phyloP scores from a whole-genome alignment of 2,888 invertebrate species.

The Liodrosophila aerea region DNA sequence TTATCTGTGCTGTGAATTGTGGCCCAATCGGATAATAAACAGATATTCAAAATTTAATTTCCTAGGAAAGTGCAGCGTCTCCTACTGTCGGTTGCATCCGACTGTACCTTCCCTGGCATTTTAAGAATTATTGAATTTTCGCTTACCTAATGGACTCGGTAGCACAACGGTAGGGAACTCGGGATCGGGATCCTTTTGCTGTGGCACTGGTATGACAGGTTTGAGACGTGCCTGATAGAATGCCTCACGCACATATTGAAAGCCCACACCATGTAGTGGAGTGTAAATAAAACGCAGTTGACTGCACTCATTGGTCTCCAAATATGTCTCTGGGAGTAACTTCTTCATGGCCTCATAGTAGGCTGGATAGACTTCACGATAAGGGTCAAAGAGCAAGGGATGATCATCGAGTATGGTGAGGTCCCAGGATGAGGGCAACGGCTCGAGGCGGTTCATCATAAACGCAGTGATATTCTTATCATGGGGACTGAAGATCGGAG shows the following conservation, averaged over 20 bases:
- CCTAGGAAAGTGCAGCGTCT: too few relatives aligned
- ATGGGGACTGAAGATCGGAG: slow-evolving; percentile 95
- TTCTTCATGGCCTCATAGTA: slow-evolving; percentile 87
- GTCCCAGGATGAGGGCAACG: slow-evolving; percentile 92
- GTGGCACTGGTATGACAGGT: slow-evolving; percentile 80
- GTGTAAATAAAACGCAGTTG: slow-evolving; percentile 92
- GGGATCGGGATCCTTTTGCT: slow-evolving; percentile 95
- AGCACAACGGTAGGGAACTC: slow-evolving; percentile 98
- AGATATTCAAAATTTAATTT: too few relatives aligned
- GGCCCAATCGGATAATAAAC: too few relatives aligned
- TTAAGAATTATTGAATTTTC: too few relatives aligned
- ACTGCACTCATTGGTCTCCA: slow-evolving; percentile 84
- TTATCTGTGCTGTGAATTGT: too few relatives aligned
- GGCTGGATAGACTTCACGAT: slow-evolving; percentile 85
- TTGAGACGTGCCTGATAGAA: slow-evolving; percentile 90
- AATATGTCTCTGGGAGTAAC: slow-evolving; percentile 84
- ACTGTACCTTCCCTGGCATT: too few relatives aligned
- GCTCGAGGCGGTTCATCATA: slow-evolving; percentile 90
- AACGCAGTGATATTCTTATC: slow-evolving; percentile 92
- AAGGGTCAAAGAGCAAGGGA: slow-evolving; percentile 87
- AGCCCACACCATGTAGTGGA: slow-evolving; percentile 99
- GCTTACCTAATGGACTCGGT: slow-evolving; percentile 93
- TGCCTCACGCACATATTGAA: slow-evolving; percentile 89
- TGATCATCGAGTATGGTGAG: slow-evolving; percentile 84
- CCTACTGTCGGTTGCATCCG: too few relatives aligned